Evolutionary conservation across 2,888 invertebrate species (phyloP), one percentile per base, ranked within the genome.

Genomic region (Athalia circularis): DNA sequence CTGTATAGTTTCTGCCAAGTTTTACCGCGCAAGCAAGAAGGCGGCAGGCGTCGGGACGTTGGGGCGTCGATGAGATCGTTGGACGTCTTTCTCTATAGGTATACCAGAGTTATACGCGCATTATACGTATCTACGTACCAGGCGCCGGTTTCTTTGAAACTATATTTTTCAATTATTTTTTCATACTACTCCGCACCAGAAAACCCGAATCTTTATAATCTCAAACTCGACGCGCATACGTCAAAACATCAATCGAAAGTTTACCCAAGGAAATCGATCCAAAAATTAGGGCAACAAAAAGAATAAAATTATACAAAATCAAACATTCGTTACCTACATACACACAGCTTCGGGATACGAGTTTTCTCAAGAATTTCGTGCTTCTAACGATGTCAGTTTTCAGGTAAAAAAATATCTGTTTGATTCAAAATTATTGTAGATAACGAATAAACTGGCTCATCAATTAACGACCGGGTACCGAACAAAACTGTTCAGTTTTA

Each of bases 1-100:
- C 72, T 72, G 59, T 64, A 75, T 62, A 75, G 75, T 75, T 75
- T 75, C 75, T 61, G 75, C 75, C 75, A 75, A 75, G 48, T 75
- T 75, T 75, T 62, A 75, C 61, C 9, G 72, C 72, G 9, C 15
- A 4, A 7, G 5, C 59, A 7, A 15, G 52, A 5, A 6, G 6
- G 6, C 45, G 43, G 43, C 13, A 54, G 57, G 43, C 70, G 54
- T 57, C 74, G 61, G 59, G 43, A n/a, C 59, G 59, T 61, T 48
- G 61, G 61, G 61, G 43, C 47, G 13, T 59, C 43, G 59, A 48
- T 48, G 29, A 29, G 29, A 29, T 29, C 29, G 29, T 29, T 29
- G 29, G 29, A 29, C 29, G 29, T 29, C 29, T 29, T 29, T 29
- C 29, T 29, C 29, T 29, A 29, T 29, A 29, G 29, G 29, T 29